phyloP scores from a whole-genome alignment of 2,797 vertebrate genomes.

The Diglossa cyanea region DNA sequence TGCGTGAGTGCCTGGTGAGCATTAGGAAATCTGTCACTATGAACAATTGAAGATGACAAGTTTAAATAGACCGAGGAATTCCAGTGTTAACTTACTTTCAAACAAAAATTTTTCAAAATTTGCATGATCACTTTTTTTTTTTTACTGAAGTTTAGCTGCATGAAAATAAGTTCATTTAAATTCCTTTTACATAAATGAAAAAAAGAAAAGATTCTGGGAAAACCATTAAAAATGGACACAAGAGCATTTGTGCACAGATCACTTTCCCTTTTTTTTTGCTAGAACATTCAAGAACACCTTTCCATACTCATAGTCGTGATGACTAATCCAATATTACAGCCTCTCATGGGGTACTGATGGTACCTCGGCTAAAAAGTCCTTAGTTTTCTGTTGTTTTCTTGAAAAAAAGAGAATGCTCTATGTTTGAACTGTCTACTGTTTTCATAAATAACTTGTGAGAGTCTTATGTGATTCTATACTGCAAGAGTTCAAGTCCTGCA shows the following conservation, averaged over 20 bases:
- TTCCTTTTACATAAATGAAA: background rate
- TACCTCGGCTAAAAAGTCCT: background rate
- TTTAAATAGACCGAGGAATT: slow-evolving; percentile 59
- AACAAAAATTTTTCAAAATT: slow-evolving; percentile 20
- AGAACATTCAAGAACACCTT: background rate
- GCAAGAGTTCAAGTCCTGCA: background rate
- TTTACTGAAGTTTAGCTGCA: background rate
- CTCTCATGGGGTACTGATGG: background rate
- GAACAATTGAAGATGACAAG: slow-evolving; percentile 60
- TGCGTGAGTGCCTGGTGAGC: slow-evolving; percentile 54
- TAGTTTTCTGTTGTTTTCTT: background rate
- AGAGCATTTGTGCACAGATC: background rate
- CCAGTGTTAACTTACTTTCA: slow-evolving; percentile 23
- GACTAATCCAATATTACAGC: background rate
- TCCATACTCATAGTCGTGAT: background rate
- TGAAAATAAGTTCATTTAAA: background rate
- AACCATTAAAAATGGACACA: background rate
- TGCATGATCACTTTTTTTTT: background rate
- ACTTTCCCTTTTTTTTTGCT: background rate
- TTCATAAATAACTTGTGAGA: background rate
- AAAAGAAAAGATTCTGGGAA: background rate
- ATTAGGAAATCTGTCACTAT: slow-evolving; percentile 64
- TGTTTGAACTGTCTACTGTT: background rate
- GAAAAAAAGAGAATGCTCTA: background rate
- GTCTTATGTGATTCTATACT: background rate